Evolutionary conservation across 2,113 vertebrate species (phyloP).

Genomic region (Tricholaema leucomelas): DNA sequence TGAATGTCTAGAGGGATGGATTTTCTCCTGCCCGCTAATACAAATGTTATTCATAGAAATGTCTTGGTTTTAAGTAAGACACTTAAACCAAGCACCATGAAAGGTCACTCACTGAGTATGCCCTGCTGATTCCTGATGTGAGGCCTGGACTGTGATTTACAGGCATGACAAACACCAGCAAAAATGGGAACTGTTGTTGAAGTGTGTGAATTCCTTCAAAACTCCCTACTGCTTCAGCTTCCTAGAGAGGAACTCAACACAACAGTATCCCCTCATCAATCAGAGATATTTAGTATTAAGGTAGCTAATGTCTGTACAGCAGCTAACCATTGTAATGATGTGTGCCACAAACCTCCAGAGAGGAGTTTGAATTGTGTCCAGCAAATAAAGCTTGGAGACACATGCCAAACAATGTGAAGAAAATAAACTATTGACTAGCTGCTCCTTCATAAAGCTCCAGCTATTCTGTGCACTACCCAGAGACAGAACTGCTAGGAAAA

Average conservation of each 20-base stretch:
- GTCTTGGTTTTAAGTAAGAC: not conserved
- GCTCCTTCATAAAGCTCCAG: not conserved
- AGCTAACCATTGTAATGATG: not conserved
- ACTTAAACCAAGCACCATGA: not conserved
- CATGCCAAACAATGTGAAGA: not conserved
- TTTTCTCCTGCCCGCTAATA: not conserved
- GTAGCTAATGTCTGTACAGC: not conserved
- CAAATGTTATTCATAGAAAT: not conserved
- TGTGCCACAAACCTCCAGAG: not conserved
- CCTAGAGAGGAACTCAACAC: not conserved
- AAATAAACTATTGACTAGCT: constrained; percentile 40
- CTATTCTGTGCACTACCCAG: not conserved
- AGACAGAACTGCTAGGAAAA: not conserved
- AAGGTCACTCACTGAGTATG: not conserved
- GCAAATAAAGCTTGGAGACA: constrained; percentile 2
- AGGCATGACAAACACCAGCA: not conserved
- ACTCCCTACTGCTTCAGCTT: not conserved
- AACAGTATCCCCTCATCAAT: not conserved
- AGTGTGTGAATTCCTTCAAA: not conserved
- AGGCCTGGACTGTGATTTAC: not conserved
- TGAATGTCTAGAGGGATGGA: not conserved
- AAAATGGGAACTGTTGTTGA: not conserved
- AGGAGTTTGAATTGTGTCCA: not conserved
- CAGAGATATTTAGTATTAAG: not conserved
- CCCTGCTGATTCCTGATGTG: not conserved